A percentile compares a stretch with the other conserved stretches of the same genome.
Evolutionary conservation across 2,888 invertebrate species (phyloP).

Genomic region (Lepidochrysops patricia): DNA sequence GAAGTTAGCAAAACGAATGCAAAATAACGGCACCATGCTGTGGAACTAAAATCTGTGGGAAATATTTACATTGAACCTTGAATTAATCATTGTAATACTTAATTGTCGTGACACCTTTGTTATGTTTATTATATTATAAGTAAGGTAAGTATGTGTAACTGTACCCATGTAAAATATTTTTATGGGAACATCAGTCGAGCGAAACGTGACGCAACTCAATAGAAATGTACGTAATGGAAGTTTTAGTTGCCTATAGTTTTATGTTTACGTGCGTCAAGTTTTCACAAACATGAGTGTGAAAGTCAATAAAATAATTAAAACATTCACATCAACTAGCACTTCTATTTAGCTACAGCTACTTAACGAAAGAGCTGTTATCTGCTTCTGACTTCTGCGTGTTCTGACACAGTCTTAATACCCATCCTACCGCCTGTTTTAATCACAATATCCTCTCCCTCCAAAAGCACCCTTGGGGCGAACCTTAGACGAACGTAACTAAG

Average conservation of each 20-base stretch:
- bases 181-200: neutral
- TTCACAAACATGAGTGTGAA: neutral
- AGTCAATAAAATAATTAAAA: too few species aligned
- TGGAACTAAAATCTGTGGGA: neutral
- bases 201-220: neutral
- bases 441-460: neutral
- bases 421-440: neutral
- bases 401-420: too few species aligned
- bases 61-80: neutral
- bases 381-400: too few species aligned
- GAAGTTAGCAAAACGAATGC: neutral
- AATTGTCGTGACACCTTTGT: neutral
- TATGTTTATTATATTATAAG: neutral
- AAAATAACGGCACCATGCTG: neutral
- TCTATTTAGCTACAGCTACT: too few species aligned
- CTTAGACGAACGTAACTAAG: neutral
- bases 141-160: neutral
- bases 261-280: neutral
- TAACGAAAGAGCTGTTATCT: too few species aligned
- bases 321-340: too few species aligned
- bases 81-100: neutral
- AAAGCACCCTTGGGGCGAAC: neutral
- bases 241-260: neutral
- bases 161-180: neutral
- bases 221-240: neutral